Conservation (phyloP, 2,113 vertebrate species). For the Hyperoodon ampullatus region DNA sequence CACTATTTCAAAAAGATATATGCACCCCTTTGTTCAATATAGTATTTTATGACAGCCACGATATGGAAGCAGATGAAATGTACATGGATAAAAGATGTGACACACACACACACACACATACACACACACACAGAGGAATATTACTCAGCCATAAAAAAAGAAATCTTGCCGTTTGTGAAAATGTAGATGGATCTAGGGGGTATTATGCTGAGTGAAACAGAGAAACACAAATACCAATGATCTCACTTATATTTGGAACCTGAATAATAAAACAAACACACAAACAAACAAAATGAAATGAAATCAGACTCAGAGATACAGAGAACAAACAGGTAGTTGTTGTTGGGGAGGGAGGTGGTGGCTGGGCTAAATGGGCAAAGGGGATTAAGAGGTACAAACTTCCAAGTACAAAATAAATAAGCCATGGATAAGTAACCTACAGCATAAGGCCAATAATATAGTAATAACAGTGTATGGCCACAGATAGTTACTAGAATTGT, state of each 20-base stretch:
- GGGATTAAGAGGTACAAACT: background rate
- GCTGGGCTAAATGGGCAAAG: background rate
- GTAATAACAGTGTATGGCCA: background rate
- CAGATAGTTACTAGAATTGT: background rate
- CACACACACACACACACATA: background rate
- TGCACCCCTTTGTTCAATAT: background rate
- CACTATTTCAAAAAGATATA: background rate
- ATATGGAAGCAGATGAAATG: background rate
- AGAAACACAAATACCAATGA: background rate
- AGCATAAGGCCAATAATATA: background rate
- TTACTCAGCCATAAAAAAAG: background rate
- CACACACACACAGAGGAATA: background rate
- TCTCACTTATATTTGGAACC: background rate
- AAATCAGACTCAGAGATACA: background rate
- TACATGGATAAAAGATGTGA: background rate
- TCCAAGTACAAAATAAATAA: background rate
- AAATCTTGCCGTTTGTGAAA: background rate
- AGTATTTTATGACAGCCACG: background rate
- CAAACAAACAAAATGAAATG: background rate
- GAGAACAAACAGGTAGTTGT: background rate
- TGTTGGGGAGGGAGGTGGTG: background rate
- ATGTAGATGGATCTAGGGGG: too few relatives aligned
- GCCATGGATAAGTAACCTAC: background rate
- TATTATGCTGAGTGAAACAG: background rate
- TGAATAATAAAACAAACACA: background rate